Percentiles rank a stretch among this genome's conserved stretches.
These are phyloP conservation scores for Gadopsis bispinosus DNA, from an alignment of 2,797 vertebrate genomes.

Conservation along the genomic window DNA sequence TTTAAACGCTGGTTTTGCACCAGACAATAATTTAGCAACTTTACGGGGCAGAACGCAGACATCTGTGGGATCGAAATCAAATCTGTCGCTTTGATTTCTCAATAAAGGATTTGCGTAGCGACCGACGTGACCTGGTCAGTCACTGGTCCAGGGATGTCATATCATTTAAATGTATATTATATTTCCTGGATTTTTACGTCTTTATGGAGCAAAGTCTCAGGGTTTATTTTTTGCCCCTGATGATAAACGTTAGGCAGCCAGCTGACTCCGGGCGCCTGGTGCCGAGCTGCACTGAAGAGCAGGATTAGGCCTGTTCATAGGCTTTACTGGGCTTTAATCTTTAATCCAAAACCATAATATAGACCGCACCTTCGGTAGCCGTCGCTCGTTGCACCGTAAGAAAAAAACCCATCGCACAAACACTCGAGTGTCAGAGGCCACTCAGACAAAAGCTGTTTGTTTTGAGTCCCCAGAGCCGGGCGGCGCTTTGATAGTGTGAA, in stretches of 20 bases:
- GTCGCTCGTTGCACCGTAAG: constrained; percentile 39
- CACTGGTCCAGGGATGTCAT: background rate
- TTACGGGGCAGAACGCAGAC: background rate
- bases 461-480: constrained; percentile 46
- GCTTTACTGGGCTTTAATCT: constrained; percentile 70
- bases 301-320: constrained; percentile 68
- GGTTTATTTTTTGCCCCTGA: constrained; percentile 13
- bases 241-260: constrained; percentile 23
- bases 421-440: constrained; percentile 66
- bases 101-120: no score
- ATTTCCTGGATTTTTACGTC: background rate
- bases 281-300: constrained; percentile 62
- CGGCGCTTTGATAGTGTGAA: constrained; percentile 1
- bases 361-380: constrained; percentile 53
- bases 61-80: background rate
- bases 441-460: constrained; percentile 67
- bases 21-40: background rate
- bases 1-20: background rate
- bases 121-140: no score
- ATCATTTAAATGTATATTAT: background rate
- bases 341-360: constrained; percentile 69
- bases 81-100: background rate
- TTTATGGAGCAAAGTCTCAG: background rate
- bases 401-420: constrained; percentile 52
- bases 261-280: constrained; percentile 41